These are phyloP conservation scores for Euplexia lucipara DNA, from an alignment of 2,888 invertebrate species.

Conservation along the genomic window DNA sequence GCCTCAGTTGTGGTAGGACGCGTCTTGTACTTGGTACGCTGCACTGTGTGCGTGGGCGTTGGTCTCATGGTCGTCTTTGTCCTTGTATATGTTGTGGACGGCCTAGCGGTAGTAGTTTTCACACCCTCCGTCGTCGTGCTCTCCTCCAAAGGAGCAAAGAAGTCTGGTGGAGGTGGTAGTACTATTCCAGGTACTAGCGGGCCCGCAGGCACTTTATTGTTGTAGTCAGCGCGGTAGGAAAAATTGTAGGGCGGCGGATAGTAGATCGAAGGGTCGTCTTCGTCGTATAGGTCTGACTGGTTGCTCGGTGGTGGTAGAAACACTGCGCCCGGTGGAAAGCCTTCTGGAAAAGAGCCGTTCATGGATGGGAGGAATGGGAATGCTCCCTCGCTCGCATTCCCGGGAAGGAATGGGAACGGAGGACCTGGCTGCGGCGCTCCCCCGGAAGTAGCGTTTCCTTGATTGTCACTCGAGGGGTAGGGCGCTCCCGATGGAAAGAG, in stretches of 20 bases:
- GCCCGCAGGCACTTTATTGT: slow-evolving; percentile 95
- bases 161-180: slow-evolving; percentile 96
- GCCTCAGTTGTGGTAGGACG: slow-evolving; percentile 84
- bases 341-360: slow-evolving; percentile 91
- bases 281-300: slow-evolving; percentile 95
- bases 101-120: slow-evolving; percentile 76
- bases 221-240: slow-evolving; percentile 95
- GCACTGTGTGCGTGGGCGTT: slow-evolving; percentile 75
- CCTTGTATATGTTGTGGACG: slow-evolving; percentile 76
- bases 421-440: slow-evolving; percentile 92
- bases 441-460: slow-evolving; percentile 93
- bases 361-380: slow-evolving; percentile 90
- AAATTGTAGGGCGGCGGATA: slow-evolving; percentile 98
- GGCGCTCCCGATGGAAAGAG: slow-evolving; percentile 91
- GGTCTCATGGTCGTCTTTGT: slow-evolving; percentile 81
- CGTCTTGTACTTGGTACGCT: slow-evolving; percentile 84
- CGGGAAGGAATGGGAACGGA: slow-evolving; percentile 92
- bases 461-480: slow-evolving; percentile 91
- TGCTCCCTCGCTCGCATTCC: slow-evolving; percentile 90
- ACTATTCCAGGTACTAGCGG: slow-evolving; percentile 97
- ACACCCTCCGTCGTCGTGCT: slow-evolving; percentile 79
- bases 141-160: slow-evolving; percentile 94
- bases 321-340: slow-evolving; percentile 90
- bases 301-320: slow-evolving; percentile 94
- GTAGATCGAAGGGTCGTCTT: slow-evolving; percentile 97